Evolutionary conservation across 2,888 invertebrate genomes (phyloP), one percentile per base, ranked within the genome.

Genomic region (Empis livida): DNA sequence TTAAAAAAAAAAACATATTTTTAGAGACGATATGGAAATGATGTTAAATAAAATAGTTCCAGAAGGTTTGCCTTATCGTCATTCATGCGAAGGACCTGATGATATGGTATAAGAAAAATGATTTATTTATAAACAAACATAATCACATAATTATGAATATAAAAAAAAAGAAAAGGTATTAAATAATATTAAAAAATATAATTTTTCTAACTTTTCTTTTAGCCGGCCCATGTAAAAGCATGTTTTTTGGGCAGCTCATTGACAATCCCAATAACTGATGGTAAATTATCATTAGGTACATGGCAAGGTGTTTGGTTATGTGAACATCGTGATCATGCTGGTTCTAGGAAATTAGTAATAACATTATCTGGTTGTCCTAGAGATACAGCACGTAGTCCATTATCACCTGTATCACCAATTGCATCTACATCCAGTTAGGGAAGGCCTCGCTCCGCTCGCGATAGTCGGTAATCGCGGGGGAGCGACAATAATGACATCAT

Each of bases 281-380:
- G 95, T 60, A 90, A 91, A 72, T 75, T 95, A 63, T 91, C 92
- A 67, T 75, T 95, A 62, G 95, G 95, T 59, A 93, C 92, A 61
- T 96, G 95, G 95, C 95, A 95, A 74, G 95, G 96, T 54, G 86
- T 96, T 56, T 96, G 95, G 95, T 78, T 96, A 60, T 95, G 95
- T 73, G 96, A 96, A 72, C 96, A 96, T 74, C 82, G 96, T 65
- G 91, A 95, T 76, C 88, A 88, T 67, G 94, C 93, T 58, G 92
- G 93, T 61, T 90, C 90, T 68, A 81, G 92, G 61, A 92, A 92
- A 78, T 73, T 79, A 65, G 83, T 87, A 61, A 85, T 91, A 69
- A 92, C 92, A 57, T 74, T 92, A 71, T 91, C 91, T 60, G 92
- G 92, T 53, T 90, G 90, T 73, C 80, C 89, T 64, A 79, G 89